Evolutionary conservation across 2,888 invertebrate species (phyloP).

Genomic region (Subacronicta megacephala): DNA sequence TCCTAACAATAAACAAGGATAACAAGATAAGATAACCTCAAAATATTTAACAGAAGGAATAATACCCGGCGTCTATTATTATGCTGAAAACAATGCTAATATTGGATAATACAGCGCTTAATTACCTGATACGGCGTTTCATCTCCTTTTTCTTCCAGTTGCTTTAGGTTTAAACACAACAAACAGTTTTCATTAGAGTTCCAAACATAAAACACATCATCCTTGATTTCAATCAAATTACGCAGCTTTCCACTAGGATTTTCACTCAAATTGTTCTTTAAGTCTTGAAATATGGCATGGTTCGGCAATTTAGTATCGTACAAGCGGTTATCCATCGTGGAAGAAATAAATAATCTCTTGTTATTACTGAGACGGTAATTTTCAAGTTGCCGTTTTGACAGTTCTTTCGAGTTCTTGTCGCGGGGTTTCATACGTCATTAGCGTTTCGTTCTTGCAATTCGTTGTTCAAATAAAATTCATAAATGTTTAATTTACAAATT

Average conservation of each 20-base stretch:
- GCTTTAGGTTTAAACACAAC: constrained; percentile 90
- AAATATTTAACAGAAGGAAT: constrained; percentile 64
- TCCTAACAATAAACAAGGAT: constrained; percentile 3
- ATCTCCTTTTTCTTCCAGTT: constrained; percentile 83
- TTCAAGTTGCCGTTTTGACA: constrained; percentile 58
- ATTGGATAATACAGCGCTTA: constrained; percentile 9
- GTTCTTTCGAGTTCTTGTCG: constrained; percentile 52
- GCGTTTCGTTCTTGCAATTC: constrained; percentile 15
- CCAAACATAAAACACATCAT: constrained; percentile 92
- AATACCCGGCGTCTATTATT: constrained; percentile 44
- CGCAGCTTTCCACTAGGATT: constrained; percentile 88
- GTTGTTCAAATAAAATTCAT: background rate
- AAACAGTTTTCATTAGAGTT: constrained; percentile 91
- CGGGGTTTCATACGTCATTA: constrained; percentile 46
- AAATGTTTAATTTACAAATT: too few relatives aligned
- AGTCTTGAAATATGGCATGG: constrained; percentile 90
- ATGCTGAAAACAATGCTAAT: background rate
- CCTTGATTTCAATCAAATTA: constrained; percentile 91
- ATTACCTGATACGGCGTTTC: constrained; percentile 90
- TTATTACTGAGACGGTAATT: constrained; percentile 60
- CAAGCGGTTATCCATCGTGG: constrained; percentile 88
- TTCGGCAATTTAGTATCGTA: constrained; percentile 90
- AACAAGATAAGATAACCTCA: constrained; percentile 57
- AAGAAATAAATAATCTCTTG: constrained; percentile 54
- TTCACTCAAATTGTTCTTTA: constrained; percentile 88